A percentile compares a stretch with the other conserved stretches of the same genome.
Conservation (phyloP, 2,888 invertebrate genomes). For the Torymus texanus region DNA sequence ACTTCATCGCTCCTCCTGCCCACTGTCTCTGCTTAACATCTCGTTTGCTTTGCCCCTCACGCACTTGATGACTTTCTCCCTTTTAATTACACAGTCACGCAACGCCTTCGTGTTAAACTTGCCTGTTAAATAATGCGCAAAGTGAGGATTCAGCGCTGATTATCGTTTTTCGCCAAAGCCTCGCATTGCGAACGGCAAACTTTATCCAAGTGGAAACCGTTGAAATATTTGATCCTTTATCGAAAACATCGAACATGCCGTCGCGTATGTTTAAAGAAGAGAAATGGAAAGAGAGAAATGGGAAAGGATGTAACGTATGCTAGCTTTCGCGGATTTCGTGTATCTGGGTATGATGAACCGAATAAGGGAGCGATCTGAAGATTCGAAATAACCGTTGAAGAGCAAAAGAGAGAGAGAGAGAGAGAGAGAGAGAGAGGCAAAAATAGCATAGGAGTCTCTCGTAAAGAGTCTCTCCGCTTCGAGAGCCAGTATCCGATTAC, state of each 20-base stretch:
- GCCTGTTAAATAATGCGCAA: too few relatives aligned
- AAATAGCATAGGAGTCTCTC: conserved; percentile 6
- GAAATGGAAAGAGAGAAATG: neutral
- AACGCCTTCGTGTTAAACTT: neutral
- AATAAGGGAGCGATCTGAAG: too few relatives aligned
- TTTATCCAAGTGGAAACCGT: too few relatives aligned
- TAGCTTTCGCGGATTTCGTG: neutral
- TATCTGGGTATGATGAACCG: neutral
- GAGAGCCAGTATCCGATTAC: conserved; percentile 46
- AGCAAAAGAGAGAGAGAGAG: neutral
- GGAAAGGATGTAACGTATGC: neutral
- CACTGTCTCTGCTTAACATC: conserved; percentile 27
- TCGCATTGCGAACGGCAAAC: too few relatives aligned
- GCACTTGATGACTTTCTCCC: conserved; percentile 14
- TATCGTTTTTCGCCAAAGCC: too few relatives aligned
- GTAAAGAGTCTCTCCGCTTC: conserved; percentile 38
- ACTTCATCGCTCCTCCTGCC: neutral
- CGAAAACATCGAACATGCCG: too few relatives aligned
- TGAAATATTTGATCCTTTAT: too few relatives aligned
- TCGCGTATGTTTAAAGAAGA: too few relatives aligned
- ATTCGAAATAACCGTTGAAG: too few relatives aligned
- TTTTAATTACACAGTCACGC: conserved; percentile 22
- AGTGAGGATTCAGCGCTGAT: too few relatives aligned
- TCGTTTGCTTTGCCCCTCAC: conserved; percentile 9
- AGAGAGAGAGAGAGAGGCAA: neutral